Percentiles rank a stretch among this genome's conserved stretches.
Evolutionary conservation across 53 echinoderm and acorn worm species (phyloP).

Genomic region (Apostichopus leukothele): DNA sequence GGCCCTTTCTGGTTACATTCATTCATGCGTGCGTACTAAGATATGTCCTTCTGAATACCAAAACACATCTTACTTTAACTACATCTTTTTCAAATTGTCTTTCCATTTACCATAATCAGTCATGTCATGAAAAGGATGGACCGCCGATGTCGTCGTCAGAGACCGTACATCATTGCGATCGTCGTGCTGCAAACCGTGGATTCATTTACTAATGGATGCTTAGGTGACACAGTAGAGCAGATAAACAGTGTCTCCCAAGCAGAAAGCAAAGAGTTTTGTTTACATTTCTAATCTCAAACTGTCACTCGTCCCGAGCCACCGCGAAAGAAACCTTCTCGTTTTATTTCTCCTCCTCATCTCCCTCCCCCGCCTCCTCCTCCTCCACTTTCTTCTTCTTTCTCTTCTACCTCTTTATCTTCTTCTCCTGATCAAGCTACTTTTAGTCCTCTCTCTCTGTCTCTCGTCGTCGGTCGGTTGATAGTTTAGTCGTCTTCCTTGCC

Average conservation of each 20-base stretch:
- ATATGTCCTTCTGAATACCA: not conserved
- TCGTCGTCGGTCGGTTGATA: not conserved
- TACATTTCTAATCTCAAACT: conserved; percentile 19
- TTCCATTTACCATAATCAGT: not conserved
- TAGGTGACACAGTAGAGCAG: conserved; percentile 3
- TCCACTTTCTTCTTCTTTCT: no score
- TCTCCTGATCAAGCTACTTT: no score
- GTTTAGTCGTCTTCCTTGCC: not conserved
- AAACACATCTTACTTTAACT: not conserved
- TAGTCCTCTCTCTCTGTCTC: no score
- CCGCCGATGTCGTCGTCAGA: no score
- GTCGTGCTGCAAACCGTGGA: no score
- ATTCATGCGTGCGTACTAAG: no score
- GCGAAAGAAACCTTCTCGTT: not conserved
- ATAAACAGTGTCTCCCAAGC: conserved; percentile 2
- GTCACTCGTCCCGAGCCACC: not conserved
- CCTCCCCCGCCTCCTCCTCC: not conserved
- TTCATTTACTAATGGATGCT: conserved; percentile 30
- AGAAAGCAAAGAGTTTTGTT: not conserved
- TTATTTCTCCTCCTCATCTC: not conserved
- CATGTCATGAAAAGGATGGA: no score
- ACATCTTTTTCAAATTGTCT: not conserved
- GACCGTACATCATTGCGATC: not conserved
- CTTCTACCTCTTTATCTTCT: no score
- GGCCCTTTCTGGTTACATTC: no score